Evolutionary conservation across 2,113 vertebrate genomes (phyloP).

Genomic region (Amazona guildingii): DNA sequence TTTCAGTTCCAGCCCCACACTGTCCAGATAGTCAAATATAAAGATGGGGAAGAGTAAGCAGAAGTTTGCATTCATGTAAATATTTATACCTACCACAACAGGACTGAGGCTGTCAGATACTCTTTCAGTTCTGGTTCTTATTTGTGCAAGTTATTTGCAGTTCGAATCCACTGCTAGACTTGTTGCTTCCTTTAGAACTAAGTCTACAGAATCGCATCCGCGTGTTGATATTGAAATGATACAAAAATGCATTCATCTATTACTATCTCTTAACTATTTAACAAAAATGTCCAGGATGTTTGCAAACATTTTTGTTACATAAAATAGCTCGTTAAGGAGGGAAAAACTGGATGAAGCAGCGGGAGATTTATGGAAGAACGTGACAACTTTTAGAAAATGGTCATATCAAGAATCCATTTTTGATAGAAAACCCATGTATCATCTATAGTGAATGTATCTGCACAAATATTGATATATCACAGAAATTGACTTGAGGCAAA

Average conservation of each 20-base stretch:
- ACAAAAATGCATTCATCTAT: background rate
- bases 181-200: background rate
- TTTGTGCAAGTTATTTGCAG: background rate
- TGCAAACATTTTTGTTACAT: background rate
- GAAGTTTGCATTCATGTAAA: background rate
- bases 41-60: background rate
- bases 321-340: background rate
- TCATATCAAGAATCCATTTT: background rate
- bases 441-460: background rate
- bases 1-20: background rate
- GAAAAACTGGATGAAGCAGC: background rate
- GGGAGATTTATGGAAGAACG: background rate
- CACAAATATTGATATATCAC: slow-evolving; percentile 35
- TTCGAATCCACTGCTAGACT: background rate
- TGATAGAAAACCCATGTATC: slow-evolving; percentile 18
- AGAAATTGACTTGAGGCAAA: slow-evolving; percentile 8
- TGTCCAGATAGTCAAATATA: background rate
- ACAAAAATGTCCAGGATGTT: background rate
- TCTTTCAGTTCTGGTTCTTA: background rate
- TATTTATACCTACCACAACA: background rate
- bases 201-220: background rate
- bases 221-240: background rate
- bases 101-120: background rate
- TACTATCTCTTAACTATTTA: background rate
- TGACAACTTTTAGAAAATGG: background rate